phyloP scores from a whole-genome alignment of 1,140 invertebrate genomes.

The Danaus melanippus region DNA sequence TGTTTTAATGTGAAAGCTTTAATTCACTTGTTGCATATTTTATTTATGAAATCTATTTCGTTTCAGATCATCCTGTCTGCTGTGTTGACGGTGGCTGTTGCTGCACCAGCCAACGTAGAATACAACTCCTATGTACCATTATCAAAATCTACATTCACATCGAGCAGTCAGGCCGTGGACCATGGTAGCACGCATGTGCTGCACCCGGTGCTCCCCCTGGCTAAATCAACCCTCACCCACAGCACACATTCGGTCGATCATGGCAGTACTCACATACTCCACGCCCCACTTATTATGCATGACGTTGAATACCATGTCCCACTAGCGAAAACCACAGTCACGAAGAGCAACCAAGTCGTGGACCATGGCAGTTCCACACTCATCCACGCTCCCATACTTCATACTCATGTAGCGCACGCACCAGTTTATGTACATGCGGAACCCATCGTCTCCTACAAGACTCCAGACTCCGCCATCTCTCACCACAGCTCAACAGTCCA shows the following conservation, averaged over 20 bases:
- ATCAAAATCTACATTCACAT: constrained; percentile 45
- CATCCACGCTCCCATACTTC: constrained; percentile 40
- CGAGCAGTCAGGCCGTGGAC: constrained; percentile 49
- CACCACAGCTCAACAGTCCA: constrained; percentile 48
- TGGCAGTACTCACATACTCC: constrained; percentile 34
- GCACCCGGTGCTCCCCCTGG: constrained; percentile 24
- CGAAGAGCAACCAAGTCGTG: constrained; percentile 49
- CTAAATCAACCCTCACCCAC: constrained; percentile 44
- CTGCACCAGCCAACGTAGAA: constrained; percentile 40
- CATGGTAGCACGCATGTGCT: constrained; percentile 42
- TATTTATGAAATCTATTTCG: too few relatives aligned
- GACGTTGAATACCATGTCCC: constrained; percentile 31
- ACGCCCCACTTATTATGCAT: constrained; percentile 36
- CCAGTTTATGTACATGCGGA: constrained; percentile 30
- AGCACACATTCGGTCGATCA: constrained; percentile 51
- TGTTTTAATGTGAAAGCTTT: too few relatives aligned
- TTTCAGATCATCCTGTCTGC: constrained; percentile 59
- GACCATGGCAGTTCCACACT: constrained; percentile 48
- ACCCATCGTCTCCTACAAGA: constrained; percentile 35
- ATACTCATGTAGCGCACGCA: constrained; percentile 29
- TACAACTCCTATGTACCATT: constrained; percentile 38
- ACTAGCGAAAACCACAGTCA: constrained; percentile 41
- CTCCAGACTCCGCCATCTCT: constrained; percentile 40
- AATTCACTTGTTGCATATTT: too few relatives aligned
- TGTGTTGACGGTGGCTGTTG: constrained; percentile 61